phyloP scores from a whole-genome alignment of 2,113 vertebrate species.

The Chlamydotis undulata region DNA sequence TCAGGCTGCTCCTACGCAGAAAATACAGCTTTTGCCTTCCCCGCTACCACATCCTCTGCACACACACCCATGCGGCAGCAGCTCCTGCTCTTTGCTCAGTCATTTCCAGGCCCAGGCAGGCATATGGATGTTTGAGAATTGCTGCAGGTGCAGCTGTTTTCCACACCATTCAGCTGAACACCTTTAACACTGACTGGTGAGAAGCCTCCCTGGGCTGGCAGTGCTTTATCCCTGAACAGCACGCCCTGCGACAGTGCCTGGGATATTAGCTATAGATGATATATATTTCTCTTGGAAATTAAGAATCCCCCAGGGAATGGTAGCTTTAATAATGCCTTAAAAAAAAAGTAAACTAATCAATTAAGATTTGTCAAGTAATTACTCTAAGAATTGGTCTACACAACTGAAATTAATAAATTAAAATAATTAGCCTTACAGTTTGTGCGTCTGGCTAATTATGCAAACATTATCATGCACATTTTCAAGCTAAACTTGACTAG shows the following conservation, averaged over 20 bases:
- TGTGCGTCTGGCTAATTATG: neutral
- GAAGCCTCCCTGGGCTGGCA: neutral
- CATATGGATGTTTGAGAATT: neutral
- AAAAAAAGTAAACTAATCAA: neutral
- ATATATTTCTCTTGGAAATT: neutral
- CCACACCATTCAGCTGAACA: neutral
- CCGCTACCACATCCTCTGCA: neutral
- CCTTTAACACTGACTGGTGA: neutral
- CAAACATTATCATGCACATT: neutral
- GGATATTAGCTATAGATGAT: neutral
- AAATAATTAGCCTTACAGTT: conserved; percentile 16
- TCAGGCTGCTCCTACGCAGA: conserved; percentile 38
- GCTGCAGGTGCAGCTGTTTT: neutral
- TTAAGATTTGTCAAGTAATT: conserved; percentile 36
- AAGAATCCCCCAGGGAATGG: neutral
- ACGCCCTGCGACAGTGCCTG: neutral
- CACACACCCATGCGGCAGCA: neutral
- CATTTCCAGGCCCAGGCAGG: neutral
- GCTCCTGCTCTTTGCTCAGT: conserved; percentile 27
- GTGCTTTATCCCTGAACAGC: neutral
- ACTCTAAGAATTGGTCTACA: neutral
- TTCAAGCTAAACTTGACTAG: neutral
- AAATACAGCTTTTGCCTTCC: conserved; percentile 35
- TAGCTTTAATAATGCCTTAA: neutral
- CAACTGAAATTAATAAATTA: conserved; percentile 24